Evolutionary conservation across 2,797 vertebrate genomes (phyloP), one percentile per base, ranked within the genome.

Genomic region (Halcyon badia): DNA sequence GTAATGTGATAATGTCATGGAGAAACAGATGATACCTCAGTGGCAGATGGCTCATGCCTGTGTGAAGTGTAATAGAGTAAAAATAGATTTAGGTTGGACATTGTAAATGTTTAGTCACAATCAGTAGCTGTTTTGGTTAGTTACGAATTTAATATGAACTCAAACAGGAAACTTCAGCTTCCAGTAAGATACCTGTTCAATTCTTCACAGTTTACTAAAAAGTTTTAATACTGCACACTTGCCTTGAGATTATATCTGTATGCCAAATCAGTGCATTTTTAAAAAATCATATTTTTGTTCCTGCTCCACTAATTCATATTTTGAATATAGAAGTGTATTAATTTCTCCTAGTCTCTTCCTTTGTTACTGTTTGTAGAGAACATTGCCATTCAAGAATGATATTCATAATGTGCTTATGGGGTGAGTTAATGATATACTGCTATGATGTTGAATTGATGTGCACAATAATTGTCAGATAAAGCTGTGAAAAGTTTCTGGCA

Each of bases 1-100:
- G 95, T 96, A 97, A 97, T 42, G 69, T 94, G 96, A 97, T 97
- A 92, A 96, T 96, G 93, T 95, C 94, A 91, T 1, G 0, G 78
- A 88, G 92, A 78, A 90, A 92, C 3, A 33, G 88, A 82, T 95
- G 79, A 87, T 95, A 87, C 75, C 56, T 90, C 21, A 1, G 33
- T 84, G 85, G 82, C 96, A 97, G 93, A 96, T 96, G 93, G 93
- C 17, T 3, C 83, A 76, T 97, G 86, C 88, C 73, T 91, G 3
- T 71, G 57, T 92, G 68, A 87, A 91, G 76, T 64, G 88, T 84
- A 94, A 78, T 52, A 73, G 68, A 51, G 61, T 93, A 92, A 90
- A 97, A 97, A 91, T 95, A 97, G 37, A 37, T 82, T 75, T 82
- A 85, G 54, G 11, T 90, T 66, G 66, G 52, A 44, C 8, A 9